Percentiles rank a stretch among this genome's conserved stretches.
Evolutionary conservation across 2,888 invertebrate genomes (phyloP).

Genomic region (Nipponacmea schrenckii): DNA sequence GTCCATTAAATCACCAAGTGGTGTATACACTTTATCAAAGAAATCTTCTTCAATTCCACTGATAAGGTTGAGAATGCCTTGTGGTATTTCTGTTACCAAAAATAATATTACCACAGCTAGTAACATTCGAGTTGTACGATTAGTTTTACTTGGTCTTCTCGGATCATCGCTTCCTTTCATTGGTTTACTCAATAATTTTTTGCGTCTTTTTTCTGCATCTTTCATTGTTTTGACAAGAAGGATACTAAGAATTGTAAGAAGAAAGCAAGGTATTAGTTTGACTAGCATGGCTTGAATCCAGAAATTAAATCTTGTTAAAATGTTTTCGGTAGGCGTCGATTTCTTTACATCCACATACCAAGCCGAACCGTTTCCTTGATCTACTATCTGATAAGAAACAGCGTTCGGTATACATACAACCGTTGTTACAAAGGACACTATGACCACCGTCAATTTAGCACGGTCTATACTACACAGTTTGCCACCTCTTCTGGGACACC

Average conservation of each 20-base stretch:
- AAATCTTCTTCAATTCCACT: conserved; percentile 83
- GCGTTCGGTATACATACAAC: conserved; percentile 65
- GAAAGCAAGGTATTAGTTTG: conserved; percentile 89
- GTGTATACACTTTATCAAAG: conserved; percentile 72
- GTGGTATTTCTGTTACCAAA: conserved; percentile 89
- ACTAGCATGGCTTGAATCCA: conserved; percentile 93
- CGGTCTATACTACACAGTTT: conserved; percentile 85
- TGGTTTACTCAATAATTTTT: conserved; percentile 48
- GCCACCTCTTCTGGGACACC: conserved; percentile 79
- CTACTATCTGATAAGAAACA: conserved; percentile 71
- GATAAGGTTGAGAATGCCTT: conserved; percentile 79
- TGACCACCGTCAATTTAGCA: conserved; percentile 83
- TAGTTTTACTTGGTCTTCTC: conserved; percentile 58
- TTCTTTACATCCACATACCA: conserved; percentile 71
- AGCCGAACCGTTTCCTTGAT: conserved; percentile 54
- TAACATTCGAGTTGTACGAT: conserved; percentile 90
- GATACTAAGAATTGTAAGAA: conserved; percentile 77
- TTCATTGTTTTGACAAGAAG: conserved; percentile 68
- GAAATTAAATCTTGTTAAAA: neutral
- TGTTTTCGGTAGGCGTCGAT: conserved; percentile 47
- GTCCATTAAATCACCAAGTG: conserved; percentile 83
- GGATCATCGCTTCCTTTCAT: conserved; percentile 44
- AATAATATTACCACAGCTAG: conserved; percentile 88
- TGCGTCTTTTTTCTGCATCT: conserved; percentile 60
- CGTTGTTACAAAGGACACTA: conserved; percentile 55